These are phyloP conservation scores for Pristionchus entomophagus DNA, from an alignment of 2,888 invertebrate species.

Conservation along the genomic window DNA sequence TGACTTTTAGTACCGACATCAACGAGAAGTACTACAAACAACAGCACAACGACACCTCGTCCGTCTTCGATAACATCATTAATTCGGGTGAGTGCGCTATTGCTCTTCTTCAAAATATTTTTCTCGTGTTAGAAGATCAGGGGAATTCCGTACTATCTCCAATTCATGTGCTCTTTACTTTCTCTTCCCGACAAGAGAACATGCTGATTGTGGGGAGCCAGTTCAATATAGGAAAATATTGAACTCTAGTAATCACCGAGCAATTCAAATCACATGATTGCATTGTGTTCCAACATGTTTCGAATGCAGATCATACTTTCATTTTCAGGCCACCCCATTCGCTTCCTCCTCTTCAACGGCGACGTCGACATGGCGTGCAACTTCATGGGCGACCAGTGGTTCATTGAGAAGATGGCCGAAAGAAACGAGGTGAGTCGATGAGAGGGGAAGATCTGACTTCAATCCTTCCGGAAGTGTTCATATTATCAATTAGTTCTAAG, in stretches of 20 bases:
- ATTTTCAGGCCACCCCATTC: slow-evolving; percentile 53
- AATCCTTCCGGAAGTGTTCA: background rate
- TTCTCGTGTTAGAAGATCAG: too few species aligned
- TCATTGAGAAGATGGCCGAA: slow-evolving; percentile 58
- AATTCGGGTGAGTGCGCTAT: slow-evolving; percentile 52
- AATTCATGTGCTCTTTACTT: too few species aligned
- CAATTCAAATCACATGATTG: background rate
- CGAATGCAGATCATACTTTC: background rate
- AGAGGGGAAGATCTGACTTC: background rate
- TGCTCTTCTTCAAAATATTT: too few species aligned
- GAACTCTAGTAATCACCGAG: too few species aligned
- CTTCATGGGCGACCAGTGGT: slow-evolving; percentile 71
- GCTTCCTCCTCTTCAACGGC: slow-evolving; percentile 70
- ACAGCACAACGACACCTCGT: slow-evolving; percentile 67
- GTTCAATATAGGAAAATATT: too few species aligned
- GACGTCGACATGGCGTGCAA: slow-evolving; percentile 71
- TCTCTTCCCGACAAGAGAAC: too few species aligned
- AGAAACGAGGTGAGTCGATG: slow-evolving; percentile 35
- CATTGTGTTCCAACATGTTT: background rate
- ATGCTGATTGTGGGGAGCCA: too few species aligned
- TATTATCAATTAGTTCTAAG: too few species aligned
- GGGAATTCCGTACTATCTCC: too few species aligned
- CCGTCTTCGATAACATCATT: slow-evolving; percentile 64
- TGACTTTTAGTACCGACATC: slow-evolving; percentile 59
- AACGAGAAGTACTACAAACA: slow-evolving; percentile 67